Evolutionary conservation across 2,888 invertebrate genomes (phyloP), one percentile per base, ranked within the genome.

Genomic region (Autographa gamma): DNA sequence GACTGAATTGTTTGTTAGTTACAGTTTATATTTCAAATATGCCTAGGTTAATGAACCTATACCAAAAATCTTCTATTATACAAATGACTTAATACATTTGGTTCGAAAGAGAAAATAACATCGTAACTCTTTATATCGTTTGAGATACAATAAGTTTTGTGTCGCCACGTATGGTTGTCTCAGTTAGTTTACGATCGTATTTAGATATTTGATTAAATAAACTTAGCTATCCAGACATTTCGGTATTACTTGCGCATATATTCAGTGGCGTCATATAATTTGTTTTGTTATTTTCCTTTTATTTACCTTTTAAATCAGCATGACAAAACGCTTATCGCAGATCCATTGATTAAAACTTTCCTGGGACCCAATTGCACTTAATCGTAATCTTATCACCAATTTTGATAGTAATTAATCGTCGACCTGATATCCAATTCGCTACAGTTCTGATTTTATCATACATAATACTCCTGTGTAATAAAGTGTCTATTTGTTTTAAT

Each of bases 171-270:
- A 67, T 66, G 69, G 43, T 67, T 43, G 64, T 66, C 38, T 11
- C 9, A 11, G 8, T 38, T 16, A 41, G 16, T 79, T 79, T 60
- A 71, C 76, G 80, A 60, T 79, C 71, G 71, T 71, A 38, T 79
- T 65, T 59, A 31, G 48, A 66, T 66, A 54, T 14, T 19, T 38
- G 32, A 56, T 66, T 66, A 8, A 56, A 66, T 74, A 60, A 56
- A 19, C 60, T 19, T 54, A n/a, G n/a, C n/a, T n/a, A 19, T 54
- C 2, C 11, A 54, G 3, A 18, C 3, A 19, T 19, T 19, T 19
- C 7, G 3, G 54, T 8, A 54, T 54, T 4, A 19, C 7, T 18
- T 43, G 43, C 14, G 43, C 3, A 16, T 14, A 14, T 43, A 43
- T 16, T 43, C 6, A 43, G 16, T 43, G 2, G 14, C 5, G 43